Conservation (phyloP, 2,888 invertebrate species). For the Limnephilus lunatus region DNA sequence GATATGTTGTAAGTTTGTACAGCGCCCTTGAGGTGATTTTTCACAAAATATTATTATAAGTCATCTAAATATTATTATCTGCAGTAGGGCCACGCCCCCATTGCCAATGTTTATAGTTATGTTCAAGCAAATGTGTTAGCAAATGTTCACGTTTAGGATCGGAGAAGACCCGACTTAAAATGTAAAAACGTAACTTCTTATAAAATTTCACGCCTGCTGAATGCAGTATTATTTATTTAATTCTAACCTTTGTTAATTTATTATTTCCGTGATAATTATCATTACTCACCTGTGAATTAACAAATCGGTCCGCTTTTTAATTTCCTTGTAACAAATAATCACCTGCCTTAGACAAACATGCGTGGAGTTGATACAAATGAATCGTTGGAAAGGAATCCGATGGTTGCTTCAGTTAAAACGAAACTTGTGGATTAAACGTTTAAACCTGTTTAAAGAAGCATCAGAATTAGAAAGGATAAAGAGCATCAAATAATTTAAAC, state of each 20-base stretch:
- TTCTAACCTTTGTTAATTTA: neutral
- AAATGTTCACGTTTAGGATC: no score
- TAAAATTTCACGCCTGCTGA: neutral
- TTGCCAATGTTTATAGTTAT: no score
- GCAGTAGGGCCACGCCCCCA: no score
- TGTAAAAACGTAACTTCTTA: neutral
- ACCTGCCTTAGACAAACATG: neutral
- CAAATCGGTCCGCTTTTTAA: conserved; percentile 14
- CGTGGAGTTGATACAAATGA: neutral
- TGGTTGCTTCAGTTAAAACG: neutral
- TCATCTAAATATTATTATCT: no score
- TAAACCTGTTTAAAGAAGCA: neutral
- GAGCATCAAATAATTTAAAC: neutral
- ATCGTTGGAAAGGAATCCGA: neutral
- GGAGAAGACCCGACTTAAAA: no score
- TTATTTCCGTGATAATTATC: conserved; percentile 42
- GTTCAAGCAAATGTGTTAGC: no score
- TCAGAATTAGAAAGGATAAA: neutral
- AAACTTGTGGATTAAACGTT: neutral
- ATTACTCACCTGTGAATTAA: conserved; percentile 29
- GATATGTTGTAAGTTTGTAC: no score
- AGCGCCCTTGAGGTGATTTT: no score
- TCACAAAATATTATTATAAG: no score
- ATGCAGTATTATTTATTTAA: neutral
- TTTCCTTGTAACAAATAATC: neutral